Conservation (phyloP, 2,113 vertebrate species). For the Sardina pilchardus region DNA sequence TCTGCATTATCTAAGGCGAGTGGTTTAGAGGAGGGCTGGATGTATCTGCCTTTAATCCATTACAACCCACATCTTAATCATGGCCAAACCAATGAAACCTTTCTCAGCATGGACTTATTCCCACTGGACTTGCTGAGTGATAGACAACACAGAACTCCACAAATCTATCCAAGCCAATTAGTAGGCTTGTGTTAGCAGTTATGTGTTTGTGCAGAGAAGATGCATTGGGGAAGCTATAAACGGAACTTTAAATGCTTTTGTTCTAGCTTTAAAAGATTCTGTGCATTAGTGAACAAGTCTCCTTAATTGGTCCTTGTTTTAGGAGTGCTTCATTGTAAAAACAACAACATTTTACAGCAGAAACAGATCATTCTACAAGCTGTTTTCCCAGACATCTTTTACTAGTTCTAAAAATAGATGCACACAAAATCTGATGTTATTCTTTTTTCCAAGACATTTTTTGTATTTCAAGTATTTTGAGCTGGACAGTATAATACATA, state of each 20-base stretch:
- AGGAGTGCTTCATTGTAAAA: not conserved
- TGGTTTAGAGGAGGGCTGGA: not conserved
- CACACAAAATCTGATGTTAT: not conserved
- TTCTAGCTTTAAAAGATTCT: not conserved
- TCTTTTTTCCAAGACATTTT: too few species aligned
- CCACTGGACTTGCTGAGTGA: not conserved
- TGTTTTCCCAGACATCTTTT: not conserved
- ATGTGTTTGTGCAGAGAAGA: not conserved
- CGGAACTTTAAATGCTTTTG: slow-evolving; percentile 38
- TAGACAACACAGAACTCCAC: slow-evolving; percentile 2
- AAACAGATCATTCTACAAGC: not conserved
- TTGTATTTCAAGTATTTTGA: not conserved
- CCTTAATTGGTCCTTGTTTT: not conserved
- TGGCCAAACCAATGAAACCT: not conserved
- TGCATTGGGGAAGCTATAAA: slow-evolving; percentile 3
- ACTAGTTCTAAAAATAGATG: not conserved
- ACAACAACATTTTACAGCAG: not conserved
- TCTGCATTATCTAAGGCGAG: not conserved
- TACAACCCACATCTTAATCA: not conserved
- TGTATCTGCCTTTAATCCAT: slow-evolving; percentile 8
- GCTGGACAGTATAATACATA: too few species aligned
- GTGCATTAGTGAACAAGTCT: not conserved
- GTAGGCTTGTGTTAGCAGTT: not conserved
- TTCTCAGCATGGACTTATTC: not conserved
- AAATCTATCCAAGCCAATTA: not conserved